Evolutionary conservation across 2,797 vertebrate species (phyloP).

Genomic region (Anableps anableps): DNA sequence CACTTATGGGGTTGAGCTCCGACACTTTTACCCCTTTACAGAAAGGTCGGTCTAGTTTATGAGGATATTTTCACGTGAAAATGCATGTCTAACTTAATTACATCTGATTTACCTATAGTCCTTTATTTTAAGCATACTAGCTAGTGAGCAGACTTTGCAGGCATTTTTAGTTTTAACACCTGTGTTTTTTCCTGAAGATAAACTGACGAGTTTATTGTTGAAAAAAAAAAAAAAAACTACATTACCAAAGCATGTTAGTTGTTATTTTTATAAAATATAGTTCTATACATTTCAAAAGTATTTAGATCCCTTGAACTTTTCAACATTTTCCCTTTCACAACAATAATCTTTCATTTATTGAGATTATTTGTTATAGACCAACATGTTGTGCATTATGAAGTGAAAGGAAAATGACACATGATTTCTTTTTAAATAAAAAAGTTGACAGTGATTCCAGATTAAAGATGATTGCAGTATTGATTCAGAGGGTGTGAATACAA

Average conservation of each 20-base stretch:
- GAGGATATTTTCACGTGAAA: not conserved
- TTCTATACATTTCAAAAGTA: not conserved
- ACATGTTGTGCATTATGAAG: not conserved
- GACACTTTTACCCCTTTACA: not conserved
- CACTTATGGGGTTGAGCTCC: not conserved
- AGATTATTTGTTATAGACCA: not conserved
- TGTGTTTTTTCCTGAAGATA: not conserved
- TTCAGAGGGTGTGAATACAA: not conserved
- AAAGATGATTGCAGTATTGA: not conserved
- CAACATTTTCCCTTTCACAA: not conserved
- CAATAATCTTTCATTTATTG: not conserved
- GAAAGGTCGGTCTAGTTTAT: not conserved
- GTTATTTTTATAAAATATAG: not conserved
- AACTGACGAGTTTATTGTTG: not conserved
- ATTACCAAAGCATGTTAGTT: not conserved
- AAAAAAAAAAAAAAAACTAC: not conserved
- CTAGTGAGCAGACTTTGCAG: not conserved
- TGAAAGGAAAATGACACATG: not conserved
- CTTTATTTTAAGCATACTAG: not conserved
- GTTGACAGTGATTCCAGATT: too few relatives aligned
- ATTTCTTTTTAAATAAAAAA: too few relatives aligned
- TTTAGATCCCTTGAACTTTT: not conserved
- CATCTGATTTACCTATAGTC: not conserved
- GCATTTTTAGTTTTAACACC: not conserved
- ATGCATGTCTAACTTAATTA: conserved; percentile 1